A percentile compares a stretch with the other conserved stretches of the same genome.
Evolutionary conservation across 2,113 vertebrate species (phyloP).

Genomic region (Saccopteryx bilineata): DNA sequence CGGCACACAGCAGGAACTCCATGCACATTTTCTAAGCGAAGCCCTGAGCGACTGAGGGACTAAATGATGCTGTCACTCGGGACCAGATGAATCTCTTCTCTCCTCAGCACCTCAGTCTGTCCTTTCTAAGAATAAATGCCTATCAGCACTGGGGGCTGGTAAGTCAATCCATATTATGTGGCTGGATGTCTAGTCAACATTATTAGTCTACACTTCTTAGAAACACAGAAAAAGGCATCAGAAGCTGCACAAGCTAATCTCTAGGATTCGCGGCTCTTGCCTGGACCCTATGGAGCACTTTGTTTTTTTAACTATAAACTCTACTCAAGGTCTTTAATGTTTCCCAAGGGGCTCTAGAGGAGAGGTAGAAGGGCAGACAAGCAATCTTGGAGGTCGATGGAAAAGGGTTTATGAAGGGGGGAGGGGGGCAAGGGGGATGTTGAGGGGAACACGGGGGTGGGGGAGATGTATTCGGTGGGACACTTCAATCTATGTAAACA

Average conservation of each 20-base stretch:
- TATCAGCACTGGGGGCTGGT: neutral
- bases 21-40: neutral
- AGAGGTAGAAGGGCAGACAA: neutral
- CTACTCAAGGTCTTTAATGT: neutral
- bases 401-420: neutral
- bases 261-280: slow-evolving; percentile 20
- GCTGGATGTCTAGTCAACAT: neutral
- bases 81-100: neutral
- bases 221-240: neutral
- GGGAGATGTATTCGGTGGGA: too few species aligned
- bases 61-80: neutral
- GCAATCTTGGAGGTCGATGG: neutral
- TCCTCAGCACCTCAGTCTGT: neutral
- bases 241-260: slow-evolving; percentile 5
- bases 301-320: slow-evolving; percentile 28
- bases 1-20: neutral
- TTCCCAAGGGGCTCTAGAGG: neutral
- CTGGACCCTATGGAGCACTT: neutral
- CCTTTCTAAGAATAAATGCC: neutral
- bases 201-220: neutral
- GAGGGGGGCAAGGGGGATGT: too few species aligned
- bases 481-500: too few species aligned
- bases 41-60: neutral
- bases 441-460: too few species aligned
- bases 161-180: neutral